Evolutionary conservation across 2,113 vertebrate genomes (phyloP), one percentile per base, ranked within the genome.

Genomic region (Lepus americanus): DNA sequence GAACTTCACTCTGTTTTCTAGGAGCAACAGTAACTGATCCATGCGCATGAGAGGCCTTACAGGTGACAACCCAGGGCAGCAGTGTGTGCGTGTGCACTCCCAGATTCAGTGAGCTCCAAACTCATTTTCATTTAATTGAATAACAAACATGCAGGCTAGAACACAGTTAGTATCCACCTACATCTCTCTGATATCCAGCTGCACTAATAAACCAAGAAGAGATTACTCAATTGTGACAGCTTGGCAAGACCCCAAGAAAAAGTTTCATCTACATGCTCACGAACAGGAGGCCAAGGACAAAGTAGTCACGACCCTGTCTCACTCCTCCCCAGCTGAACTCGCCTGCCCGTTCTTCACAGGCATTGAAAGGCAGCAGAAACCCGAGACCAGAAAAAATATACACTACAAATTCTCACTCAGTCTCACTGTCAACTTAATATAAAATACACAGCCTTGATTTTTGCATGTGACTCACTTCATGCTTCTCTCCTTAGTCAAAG

Each of bases 401-500:
- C 22, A 91, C 36, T 23, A 55, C 70, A 72, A 90, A 90, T 90
- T 77, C 36, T 17, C 83, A 64, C 33, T 82, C 27, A 63, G 53
- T 69, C 78, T 80, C 77, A 73, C 51, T 90, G 55, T 61, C 11
- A 49, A 73, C 36, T 27, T 31, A 78, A 78, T 69, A 87, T 67
- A 90, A 94, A 79, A 64, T 36, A 87, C 20, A 70, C 23, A 74
- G 16, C 4, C 6, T 7, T 29, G 9, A 80, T 72, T 25, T 87
- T 81, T n/a, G 1, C 20, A 66, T 83, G 39, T 92, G 66, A 55
- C 39, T 76, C 66, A 9, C 49, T 77, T 86, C 53, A 44, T 76
- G 29, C 36, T 76, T 93, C 59, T 84, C 49, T 79, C n/a, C 77
- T 93, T 33, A 25, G 36, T 61, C 44, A 83, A 90, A 95, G 81